Evolutionary conservation across 2,797 vertebrate species (phyloP).

Genomic region (Lagorchestes hirsutus): DNA sequence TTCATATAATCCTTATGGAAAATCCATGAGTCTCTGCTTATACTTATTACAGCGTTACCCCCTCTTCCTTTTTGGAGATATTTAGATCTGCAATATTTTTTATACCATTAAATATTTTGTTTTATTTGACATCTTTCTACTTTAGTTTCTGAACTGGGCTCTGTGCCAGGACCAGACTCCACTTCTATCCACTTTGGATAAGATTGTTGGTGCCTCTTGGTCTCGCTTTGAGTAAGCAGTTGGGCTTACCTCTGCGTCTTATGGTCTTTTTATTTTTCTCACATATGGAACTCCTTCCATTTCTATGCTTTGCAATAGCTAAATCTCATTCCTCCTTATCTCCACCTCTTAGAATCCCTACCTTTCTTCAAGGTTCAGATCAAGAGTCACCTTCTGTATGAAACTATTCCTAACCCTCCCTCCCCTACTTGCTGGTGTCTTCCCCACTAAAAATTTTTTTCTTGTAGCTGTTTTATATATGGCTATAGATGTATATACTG

Average conservation of each 20-base stretch:
- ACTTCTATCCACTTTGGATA: not conserved
- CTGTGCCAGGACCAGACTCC: not conserved
- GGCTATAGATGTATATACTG: not conserved
- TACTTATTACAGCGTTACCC: not conserved
- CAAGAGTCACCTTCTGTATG: not conserved
- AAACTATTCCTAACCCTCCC: not conserved
- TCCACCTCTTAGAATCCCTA: not conserved
- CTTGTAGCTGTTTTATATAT: not conserved
- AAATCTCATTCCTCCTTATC: not conserved
- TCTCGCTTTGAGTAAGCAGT: not conserved
- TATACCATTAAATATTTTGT: not conserved
- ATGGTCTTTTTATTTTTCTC: not conserved
- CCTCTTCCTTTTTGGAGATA: not conserved
- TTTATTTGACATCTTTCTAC: not conserved
- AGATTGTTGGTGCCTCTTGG: not conserved
- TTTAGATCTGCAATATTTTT: not conserved
- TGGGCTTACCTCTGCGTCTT: not conserved
- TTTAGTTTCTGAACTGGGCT: not conserved
- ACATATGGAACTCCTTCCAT: not conserved
- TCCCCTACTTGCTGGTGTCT: not conserved
- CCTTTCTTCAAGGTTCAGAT: not conserved
- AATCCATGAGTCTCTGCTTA: not conserved
- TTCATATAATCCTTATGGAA: not conserved
- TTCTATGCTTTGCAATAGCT: not conserved
- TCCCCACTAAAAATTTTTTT: not conserved